Evolutionary conservation across 2,113 vertebrate genomes (phyloP).

Genomic region (Otolemur garnettii): DNA sequence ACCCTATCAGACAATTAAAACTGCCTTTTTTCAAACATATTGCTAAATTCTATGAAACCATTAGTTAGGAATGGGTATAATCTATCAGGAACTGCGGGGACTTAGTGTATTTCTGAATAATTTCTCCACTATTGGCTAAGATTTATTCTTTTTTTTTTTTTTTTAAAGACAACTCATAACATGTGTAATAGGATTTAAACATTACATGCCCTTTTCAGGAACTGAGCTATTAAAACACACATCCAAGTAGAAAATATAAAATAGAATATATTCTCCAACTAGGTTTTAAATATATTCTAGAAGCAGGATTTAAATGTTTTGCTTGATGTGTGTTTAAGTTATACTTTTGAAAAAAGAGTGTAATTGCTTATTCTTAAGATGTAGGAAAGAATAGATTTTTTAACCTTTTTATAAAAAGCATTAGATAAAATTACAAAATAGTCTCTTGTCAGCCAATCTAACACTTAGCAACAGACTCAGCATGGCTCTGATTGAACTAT

Average conservation of each 20-base stretch:
- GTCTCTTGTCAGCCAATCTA: constrained; percentile 61
- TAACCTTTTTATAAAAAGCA: constrained; percentile 20
- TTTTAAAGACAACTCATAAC: too few relatives aligned
- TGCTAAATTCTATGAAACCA: neutral
- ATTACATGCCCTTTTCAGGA: neutral
- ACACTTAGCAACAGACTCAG: constrained; percentile 55
- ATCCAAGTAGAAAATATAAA: neutral
- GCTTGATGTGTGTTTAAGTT: constrained; percentile 53
- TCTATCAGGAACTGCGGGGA: neutral
- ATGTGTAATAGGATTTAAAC: neutral
- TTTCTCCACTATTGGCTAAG: constrained; percentile 1
- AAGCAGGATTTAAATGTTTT: constrained; percentile 45
- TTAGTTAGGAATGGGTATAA: neutral
- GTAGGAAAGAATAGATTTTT: constrained; percentile 31
- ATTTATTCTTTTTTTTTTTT: neutral
- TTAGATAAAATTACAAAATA: constrained; percentile 57
- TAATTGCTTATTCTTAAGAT: constrained; percentile 53
- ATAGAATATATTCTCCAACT: constrained; percentile 20
- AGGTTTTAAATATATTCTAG: neutral
- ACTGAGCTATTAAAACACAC: neutral
- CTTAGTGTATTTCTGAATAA: constrained; percentile 49
- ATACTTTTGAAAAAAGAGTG: constrained; percentile 6
- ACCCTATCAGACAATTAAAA: neutral
- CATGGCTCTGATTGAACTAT: neutral
- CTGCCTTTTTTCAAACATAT: neutral